Evolutionary conservation across 2,113 vertebrate genomes (phyloP).

Genomic region (human (Homo sapiens)): DNA sequence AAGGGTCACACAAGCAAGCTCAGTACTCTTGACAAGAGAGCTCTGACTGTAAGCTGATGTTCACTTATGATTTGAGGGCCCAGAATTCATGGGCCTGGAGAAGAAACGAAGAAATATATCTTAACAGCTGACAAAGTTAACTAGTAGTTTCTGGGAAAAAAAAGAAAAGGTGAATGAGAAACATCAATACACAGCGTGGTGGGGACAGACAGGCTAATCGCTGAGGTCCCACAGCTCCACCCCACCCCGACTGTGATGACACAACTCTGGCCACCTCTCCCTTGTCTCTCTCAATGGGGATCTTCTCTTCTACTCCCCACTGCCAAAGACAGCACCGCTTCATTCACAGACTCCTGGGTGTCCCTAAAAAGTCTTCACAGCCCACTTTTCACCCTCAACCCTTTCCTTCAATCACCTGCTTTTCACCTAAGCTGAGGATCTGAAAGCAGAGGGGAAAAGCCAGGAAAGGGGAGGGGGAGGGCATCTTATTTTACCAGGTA

Average conservation of each 20-base stretch:
- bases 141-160: not conserved
- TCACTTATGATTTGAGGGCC: not conserved
- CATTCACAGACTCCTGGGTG: not conserved
- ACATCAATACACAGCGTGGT: conserved; percentile 79
- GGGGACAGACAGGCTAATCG: too few relatives aligned
- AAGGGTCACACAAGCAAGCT: not conserved
- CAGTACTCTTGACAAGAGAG: not conserved
- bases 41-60: not conserved
- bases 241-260: not conserved
- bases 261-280: not conserved
- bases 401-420: not conserved
- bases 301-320: not conserved
- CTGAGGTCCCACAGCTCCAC: too few relatives aligned
- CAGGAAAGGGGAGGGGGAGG: not conserved
- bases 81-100: not conserved
- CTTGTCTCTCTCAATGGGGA: not conserved
- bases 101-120: not conserved
- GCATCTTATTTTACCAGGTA: not conserved
- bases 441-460: not conserved
- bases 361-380: not conserved
- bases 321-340: not conserved
- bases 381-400: not conserved
- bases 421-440: not conserved
- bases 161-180: conserved; percentile 74
- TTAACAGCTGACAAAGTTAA: not conserved